Evolutionary conservation across 2,888 invertebrate species (phyloP).

Genomic region (Eulithis prunata): DNA sequence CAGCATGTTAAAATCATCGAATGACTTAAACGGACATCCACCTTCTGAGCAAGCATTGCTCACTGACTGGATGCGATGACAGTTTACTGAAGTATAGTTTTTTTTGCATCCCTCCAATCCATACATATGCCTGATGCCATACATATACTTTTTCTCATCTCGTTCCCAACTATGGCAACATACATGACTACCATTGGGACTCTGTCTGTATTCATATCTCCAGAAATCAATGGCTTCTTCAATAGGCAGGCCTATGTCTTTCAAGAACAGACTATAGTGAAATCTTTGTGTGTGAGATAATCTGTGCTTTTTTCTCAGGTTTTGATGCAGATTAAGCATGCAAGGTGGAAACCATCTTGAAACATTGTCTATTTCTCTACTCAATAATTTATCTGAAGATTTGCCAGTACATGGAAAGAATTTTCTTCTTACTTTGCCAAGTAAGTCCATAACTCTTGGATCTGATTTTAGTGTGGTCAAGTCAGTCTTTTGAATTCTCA

Average conservation of each 20-base stretch:
- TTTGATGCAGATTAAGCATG: conserved; percentile 85
- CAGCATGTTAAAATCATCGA: conserved; percentile 74
- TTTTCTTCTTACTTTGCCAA: conserved; percentile 56
- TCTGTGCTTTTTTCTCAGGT: conserved; percentile 83
- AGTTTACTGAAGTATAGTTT: conserved; percentile 85
- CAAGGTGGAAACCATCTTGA: conserved; percentile 85
- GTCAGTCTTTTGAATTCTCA: conserved; percentile 58
- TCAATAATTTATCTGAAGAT: conserved; percentile 47
- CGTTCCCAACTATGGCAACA: conserved; percentile 87
- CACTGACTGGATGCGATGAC: conserved; percentile 81
- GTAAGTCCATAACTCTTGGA: conserved; percentile 64
- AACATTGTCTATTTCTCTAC: conserved; percentile 71
- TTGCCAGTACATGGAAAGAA: conserved; percentile 44
- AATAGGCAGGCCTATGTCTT: conserved; percentile 88
- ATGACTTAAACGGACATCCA: conserved; percentile 86
- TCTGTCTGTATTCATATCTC: conserved; percentile 85
- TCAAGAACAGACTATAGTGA: conserved; percentile 88
- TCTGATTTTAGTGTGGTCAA: conserved; percentile 60
- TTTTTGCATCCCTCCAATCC: conserved; percentile 88
- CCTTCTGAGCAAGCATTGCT: conserved; percentile 84
- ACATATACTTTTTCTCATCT: conserved; percentile 85
- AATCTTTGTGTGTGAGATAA: conserved; percentile 87
- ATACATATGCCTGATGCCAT: conserved; percentile 89
- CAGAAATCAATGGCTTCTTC: conserved; percentile 87
- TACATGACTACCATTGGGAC: conserved; percentile 67